Evolutionary conservation across 2,113 vertebrate species (phyloP), one percentile per base, ranked within the genome.

Genomic region (Dunckerocampus dactyliophorus): DNA sequence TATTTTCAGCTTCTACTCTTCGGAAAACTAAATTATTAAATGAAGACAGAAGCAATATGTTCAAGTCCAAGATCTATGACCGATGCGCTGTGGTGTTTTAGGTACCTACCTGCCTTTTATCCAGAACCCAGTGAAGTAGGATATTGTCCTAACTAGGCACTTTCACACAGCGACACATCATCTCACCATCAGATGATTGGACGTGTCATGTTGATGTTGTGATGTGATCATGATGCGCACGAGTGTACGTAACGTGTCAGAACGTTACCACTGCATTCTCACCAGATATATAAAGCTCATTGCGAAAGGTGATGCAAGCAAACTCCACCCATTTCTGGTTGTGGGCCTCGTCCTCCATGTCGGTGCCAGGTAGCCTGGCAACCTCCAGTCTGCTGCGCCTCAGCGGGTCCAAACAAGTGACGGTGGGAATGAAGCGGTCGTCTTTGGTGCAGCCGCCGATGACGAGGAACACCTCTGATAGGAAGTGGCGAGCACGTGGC

Each of bases 251-350:
- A 48, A 20, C 2, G 2, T 19, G n/a, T 6, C 8, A 19, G n/a
- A 17, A 48, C 17, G 17, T 54, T 1, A 9, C 24, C n/a, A 37
- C 0, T 21, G 9, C n/a, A 48, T 8, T 42, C 81, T 85, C 67
- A 98, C 97, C 97, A n/a, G 95, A 96, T 79, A 99, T 93, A 86
- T 95, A 99, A 55, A 99, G 93, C 87, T 99, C 97, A 69, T 99
- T 99, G 81, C 94, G 94, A 71, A 98, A 92, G 0, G 95, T 97
- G 77, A 94, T 85, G 39, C 95, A 98, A 12, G 97, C 92, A 84
- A 99, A 99, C 79, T 99, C 97, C 89, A 99, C 95, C 97, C 96
- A 98, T 86, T 97, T 99, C 81, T 88, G 94, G 75, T 89, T 95
- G 62, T 96, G 93, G 17, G 85, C 90, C 73, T 98, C 94, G 0